Conservation (phyloP, 1,140 invertebrate genomes). For the Lordiphosa mommai region DNA sequence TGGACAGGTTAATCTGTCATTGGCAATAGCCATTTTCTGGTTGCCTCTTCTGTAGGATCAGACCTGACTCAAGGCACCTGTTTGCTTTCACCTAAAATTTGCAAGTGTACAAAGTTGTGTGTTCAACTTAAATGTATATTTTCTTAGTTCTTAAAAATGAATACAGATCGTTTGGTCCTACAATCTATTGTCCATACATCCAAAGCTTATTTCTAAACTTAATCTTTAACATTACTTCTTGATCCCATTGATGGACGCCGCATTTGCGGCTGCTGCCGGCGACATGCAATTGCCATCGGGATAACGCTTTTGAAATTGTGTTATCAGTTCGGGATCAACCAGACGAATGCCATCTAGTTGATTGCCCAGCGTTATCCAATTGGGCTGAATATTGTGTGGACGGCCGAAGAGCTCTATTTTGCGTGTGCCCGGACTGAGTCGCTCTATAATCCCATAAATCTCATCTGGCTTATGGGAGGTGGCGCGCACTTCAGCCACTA, state of each 20-base stretch:
- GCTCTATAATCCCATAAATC: conserved; percentile 95
- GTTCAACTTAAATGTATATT: too few species aligned
- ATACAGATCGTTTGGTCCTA: too few species aligned
- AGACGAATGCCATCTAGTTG: conserved; percentile 85
- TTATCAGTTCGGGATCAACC: conserved; percentile 94
- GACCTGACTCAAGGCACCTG: too few species aligned
- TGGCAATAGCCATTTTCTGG: too few species aligned
- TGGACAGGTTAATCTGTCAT: too few species aligned
- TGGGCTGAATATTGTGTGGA: conserved; percentile 98
- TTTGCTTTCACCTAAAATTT: too few species aligned
- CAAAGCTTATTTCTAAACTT: conserved; percentile 3
- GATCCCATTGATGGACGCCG: conserved; percentile 43
- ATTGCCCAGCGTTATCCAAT: conserved; percentile 87
- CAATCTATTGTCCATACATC: too few species aligned
- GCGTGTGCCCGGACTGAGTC: conserved; percentile 93
- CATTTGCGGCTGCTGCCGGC: conserved; percentile 47
- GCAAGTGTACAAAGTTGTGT: too few species aligned
- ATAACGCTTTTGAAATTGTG: conserved; percentile 93
- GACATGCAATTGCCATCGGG: conserved; percentile 88
- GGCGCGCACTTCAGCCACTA: conserved; percentile 97
- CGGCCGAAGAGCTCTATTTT: conserved; percentile 99
- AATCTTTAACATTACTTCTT: conserved; percentile 43
- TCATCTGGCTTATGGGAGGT: conserved; percentile 99
- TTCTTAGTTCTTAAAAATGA: too few species aligned
- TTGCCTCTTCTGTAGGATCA: too few species aligned